Evolutionary conservation across 2,797 vertebrate species (phyloP).

Genomic region (Ptychobarbus kaznakovi): DNA sequence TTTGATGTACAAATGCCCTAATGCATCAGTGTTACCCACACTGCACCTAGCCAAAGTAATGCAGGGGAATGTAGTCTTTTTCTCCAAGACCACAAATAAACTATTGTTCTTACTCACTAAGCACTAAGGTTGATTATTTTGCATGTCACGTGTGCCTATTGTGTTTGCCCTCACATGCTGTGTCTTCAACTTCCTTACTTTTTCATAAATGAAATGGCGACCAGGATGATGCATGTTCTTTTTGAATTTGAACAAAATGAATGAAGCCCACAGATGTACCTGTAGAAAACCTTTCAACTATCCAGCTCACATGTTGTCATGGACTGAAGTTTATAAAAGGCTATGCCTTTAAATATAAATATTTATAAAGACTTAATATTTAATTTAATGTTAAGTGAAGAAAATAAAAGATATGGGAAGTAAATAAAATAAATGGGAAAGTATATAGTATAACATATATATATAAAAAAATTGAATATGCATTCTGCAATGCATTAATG

Average conservation of each 20-base stretch:
- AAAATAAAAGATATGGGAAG: neutral
- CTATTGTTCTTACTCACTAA: slow-evolving; percentile 63
- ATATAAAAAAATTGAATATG: neutral
- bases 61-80: slow-evolving; percentile 66
- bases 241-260: neutral
- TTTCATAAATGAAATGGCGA: neutral
- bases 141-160: slow-evolving; percentile 1
- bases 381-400: neutral
- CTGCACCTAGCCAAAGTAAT: slow-evolving; percentile 71
- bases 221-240: neutral
- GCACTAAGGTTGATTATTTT: slow-evolving; percentile 48
- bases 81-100: slow-evolving; percentile 68
- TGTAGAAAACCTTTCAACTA: neutral
- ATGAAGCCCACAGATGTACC: neutral
- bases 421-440: neutral
- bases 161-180: neutral
- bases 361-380: neutral
- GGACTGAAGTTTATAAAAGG: no score
- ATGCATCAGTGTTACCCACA: slow-evolving; percentile 76
- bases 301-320: neutral
- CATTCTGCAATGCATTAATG: neutral
- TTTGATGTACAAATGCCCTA: slow-evolving; percentile 74
- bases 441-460: neutral
- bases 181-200: neutral
- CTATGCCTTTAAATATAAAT: neutral